Percentiles rank a stretch among this genome's conserved stretches.
Evolutionary conservation across 2,113 vertebrate genomes (phyloP).

Genomic region (Suncus etruscus): DNA sequence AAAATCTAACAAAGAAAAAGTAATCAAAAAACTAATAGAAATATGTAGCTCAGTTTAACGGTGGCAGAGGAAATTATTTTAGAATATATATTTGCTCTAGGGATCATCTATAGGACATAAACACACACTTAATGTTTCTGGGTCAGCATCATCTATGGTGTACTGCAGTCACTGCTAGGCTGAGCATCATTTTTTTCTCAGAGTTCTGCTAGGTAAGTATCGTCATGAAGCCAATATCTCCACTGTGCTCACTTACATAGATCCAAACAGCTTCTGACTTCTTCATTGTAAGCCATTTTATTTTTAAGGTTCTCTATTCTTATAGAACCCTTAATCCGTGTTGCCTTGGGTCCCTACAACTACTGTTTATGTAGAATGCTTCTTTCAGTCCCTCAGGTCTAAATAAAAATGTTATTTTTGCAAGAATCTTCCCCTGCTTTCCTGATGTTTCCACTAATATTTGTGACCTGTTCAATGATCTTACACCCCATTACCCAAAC

Average conservation of each 20-base stretch:
- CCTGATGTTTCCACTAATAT: background rate
- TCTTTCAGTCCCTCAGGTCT: background rate
- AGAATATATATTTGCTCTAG: background rate
- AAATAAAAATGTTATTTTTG: background rate
- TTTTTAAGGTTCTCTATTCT: background rate
- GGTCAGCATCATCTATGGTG: background rate
- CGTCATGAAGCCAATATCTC: too few relatives aligned
- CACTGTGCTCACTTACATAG: background rate
- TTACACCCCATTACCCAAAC: background rate
- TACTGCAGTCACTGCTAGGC: rapidly evolving
- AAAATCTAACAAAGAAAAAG: background rate
- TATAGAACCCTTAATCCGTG: background rate
- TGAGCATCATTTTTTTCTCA: too few relatives aligned
- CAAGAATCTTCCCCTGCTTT: background rate
- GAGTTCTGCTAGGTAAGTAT: background rate
- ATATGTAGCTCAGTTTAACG: background rate
- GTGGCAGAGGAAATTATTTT: background rate
- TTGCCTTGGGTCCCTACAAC: background rate
- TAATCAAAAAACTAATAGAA: background rate
- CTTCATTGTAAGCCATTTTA: background rate
- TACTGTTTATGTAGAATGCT: background rate
- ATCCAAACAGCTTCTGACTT: too few relatives aligned
- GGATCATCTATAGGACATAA: background rate
- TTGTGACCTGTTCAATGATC: background rate
- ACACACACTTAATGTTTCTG: background rate